phyloP scores from a whole-genome alignment of 2,888 invertebrate species.

The Tetheella fluctuosa region DNA sequence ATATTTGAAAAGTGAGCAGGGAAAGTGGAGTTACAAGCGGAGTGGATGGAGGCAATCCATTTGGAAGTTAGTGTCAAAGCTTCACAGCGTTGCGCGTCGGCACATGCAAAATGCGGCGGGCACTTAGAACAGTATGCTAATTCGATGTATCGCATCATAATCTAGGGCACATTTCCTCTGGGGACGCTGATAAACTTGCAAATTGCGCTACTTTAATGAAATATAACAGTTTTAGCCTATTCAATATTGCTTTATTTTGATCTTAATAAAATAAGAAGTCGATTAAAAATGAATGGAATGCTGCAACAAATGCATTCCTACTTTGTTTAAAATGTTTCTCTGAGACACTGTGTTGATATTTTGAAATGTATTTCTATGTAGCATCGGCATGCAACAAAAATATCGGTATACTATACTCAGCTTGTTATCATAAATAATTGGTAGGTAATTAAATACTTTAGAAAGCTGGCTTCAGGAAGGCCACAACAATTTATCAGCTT shows the following conservation, averaged over 20 bases:
- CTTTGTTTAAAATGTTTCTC: background rate
- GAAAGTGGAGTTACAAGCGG: constrained; percentile 29
- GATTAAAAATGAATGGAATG: constrained; percentile 19
- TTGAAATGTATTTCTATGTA: background rate
- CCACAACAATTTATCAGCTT: constrained; percentile 45
- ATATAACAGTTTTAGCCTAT: background rate
- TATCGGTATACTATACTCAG: background rate
- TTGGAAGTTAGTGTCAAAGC: constrained; percentile 33
- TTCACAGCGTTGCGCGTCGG: constrained; percentile 13
- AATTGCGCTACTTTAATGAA: constrained; percentile 51
- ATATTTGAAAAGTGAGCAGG: background rate
- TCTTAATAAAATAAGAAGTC: constrained; percentile 11
- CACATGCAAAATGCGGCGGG: constrained; percentile 38
- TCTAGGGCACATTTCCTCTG: constrained; percentile 72
- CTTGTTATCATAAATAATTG: constrained; percentile 9
- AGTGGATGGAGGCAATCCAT: constrained; percentile 19
- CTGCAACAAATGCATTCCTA: constrained; percentile 13
- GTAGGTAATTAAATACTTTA: constrained; percentile 31
- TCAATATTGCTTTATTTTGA: constrained; percentile 15
- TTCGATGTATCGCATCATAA: constrained; percentile 53
- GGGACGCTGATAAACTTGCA: constrained; percentile 69
- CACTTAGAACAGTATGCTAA: constrained; percentile 55
- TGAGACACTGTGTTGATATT: constrained; percentile 1
- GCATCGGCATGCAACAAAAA: background rate
- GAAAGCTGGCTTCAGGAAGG: constrained; percentile 60